These are phyloP conservation scores for Trachelipus rathkii DNA, from an alignment of 1,140 invertebrate genomes.

Conservation along the genomic window DNA sequence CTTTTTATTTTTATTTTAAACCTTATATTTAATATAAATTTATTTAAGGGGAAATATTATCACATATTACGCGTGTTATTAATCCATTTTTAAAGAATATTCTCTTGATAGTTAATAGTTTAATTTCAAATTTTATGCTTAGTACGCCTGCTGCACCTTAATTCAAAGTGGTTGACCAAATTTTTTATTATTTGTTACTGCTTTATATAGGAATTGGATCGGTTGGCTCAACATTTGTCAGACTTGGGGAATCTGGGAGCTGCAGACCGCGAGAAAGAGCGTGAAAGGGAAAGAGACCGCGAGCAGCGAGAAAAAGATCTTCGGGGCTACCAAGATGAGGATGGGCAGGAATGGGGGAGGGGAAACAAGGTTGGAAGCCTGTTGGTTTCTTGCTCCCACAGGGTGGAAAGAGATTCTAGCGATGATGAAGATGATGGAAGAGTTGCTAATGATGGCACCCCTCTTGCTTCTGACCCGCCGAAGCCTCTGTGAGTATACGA, in stretches of 20 bases:
- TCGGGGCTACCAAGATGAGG: slow-evolving; percentile 27
- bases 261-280: slow-evolving; percentile 45
- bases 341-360: slow-evolving; percentile 17
- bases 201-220: slow-evolving; percentile 75
- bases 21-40: no score
- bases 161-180: not conserved
- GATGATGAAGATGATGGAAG: slow-evolving; percentile 53
- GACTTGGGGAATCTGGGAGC: slow-evolving; percentile 67
- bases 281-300: slow-evolving; percentile 35
- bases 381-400: slow-evolving; percentile 23
- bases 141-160: not conserved
- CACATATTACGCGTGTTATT: not conserved
- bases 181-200: not conserved
- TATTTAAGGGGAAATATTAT: no score
- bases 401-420: slow-evolving; percentile 43
- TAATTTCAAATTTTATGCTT: not conserved
- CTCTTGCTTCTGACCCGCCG: slow-evolving; percentile 90
- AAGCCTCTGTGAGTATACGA: slow-evolving; percentile 79
- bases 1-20: no score
- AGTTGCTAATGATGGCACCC: slow-evolving; percentile 66
- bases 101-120: no score
- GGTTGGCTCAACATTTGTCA: slow-evolving; percentile 85
- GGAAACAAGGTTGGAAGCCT: slow-evolving; percentile 32
- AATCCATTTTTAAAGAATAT: not conserved
- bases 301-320: slow-evolving; percentile 37